phyloP scores from a whole-genome alignment of 92 coral and sea anemone genomes.

The Porites evermanni region DNA sequence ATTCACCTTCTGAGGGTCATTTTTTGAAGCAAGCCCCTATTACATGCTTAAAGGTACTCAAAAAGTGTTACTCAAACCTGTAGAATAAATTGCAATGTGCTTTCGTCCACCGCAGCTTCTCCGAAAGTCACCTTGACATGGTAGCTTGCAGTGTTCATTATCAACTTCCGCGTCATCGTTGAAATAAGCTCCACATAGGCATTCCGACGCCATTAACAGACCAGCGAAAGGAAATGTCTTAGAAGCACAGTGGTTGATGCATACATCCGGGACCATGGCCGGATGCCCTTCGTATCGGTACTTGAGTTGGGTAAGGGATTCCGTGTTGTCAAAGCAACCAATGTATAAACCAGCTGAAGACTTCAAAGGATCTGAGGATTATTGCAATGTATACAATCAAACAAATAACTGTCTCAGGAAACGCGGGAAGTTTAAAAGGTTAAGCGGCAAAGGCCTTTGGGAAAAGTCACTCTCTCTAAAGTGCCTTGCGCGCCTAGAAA shows the following conservation, averaged over 20 bases:
- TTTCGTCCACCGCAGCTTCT: slow-evolving; percentile 48
- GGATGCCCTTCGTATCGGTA: slow-evolving; percentile 40
- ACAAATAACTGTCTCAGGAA: neutral
- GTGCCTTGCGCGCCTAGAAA: no score
- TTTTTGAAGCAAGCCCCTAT: no score
- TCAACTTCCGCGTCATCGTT: slow-evolving; percentile 16
- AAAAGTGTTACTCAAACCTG: neutral
- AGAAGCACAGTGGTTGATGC: slow-evolving; percentile 6
- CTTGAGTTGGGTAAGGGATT: slow-evolving; percentile 18
- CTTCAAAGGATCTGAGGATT: slow-evolving; percentile 22
- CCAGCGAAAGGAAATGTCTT: slow-evolving; percentile 38
- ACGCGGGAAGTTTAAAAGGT: no score
- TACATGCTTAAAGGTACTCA: no score
- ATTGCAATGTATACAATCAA: neutral
- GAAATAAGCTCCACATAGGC: slow-evolving; percentile 44
- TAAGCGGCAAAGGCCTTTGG: no score
- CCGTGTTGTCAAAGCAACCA: slow-evolving; percentile 42
- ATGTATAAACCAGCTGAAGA: slow-evolving; percentile 18
- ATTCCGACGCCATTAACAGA: slow-evolving; percentile 33
- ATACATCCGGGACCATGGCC: slow-evolving; percentile 42
- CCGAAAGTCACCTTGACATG: slow-evolving; percentile 42
- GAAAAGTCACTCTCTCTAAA: no score
- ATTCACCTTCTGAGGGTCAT: no score
- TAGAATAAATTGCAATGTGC: slow-evolving; percentile 29
- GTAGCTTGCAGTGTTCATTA: slow-evolving; percentile 12